Evolutionary conservation across 1,140 invertebrate species (phyloP).

Genomic region (Oscheius sp.): DNA sequence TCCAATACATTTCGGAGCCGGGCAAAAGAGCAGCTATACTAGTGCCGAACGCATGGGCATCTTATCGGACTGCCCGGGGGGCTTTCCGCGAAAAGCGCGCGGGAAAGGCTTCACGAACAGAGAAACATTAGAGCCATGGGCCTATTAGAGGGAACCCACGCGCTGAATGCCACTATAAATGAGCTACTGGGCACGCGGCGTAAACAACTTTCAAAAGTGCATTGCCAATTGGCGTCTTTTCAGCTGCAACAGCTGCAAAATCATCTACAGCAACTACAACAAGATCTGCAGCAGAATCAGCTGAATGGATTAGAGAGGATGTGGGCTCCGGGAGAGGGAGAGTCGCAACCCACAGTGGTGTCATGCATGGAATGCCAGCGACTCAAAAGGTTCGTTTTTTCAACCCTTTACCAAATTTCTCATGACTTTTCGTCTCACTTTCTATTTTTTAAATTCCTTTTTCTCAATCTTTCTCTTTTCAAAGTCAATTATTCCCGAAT

Average conservation of each 20-base stretch:
- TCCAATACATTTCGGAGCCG: constrained; percentile 2
- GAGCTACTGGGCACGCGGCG: too few relatives aligned
- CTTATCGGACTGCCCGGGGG: background rate
- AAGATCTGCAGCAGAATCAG: background rate
- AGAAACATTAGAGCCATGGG: background rate
- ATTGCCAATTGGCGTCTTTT: background rate
- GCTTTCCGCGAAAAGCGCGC: background rate
- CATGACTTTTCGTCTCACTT: too few relatives aligned
- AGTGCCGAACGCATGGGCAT: background rate
- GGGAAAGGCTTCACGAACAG: background rate
- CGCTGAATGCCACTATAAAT: background rate
- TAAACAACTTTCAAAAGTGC: background rate
- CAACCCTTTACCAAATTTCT: too few relatives aligned
- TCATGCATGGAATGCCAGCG: background rate
- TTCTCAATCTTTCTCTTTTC: too few relatives aligned
- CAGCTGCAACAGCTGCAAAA: background rate
- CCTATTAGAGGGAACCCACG: background rate
- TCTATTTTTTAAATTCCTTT: too few relatives aligned
- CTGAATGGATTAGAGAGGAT: constrained; percentile 8
- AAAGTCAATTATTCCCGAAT: too few relatives aligned
- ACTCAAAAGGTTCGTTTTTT: background rate
- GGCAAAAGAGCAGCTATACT: constrained; percentile 9
- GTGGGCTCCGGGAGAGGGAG: constrained; percentile 6
- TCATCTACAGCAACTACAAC: constrained; percentile 1
- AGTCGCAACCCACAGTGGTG: constrained; percentile 4